A percentile compares a stretch with the other conserved stretches of the same genome.
These are phyloP conservation scores for Cryptus viduatorius DNA, from an alignment of 2,888 invertebrate species.

Conservation along the genomic window DNA sequence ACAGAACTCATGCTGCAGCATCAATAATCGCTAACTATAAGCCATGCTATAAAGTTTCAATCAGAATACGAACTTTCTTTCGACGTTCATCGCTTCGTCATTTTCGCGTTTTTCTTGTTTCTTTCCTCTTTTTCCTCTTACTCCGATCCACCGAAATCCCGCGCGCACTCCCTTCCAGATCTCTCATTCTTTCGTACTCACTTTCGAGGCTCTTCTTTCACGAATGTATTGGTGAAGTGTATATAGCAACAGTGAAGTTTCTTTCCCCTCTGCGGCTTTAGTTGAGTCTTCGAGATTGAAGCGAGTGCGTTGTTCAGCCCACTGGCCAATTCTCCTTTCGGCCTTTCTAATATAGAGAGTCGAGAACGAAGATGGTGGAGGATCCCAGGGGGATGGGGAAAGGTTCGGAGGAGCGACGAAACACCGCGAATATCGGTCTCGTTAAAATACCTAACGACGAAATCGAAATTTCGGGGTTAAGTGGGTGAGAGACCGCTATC, in stretches of 20 bases:
- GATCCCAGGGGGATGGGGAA: too few species aligned
- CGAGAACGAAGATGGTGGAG: conserved; percentile 1
- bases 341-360: conserved; percentile 67
- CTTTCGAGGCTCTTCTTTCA: conserved; percentile 7
- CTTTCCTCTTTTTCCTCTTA: conserved; percentile 7
- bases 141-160: conserved; percentile 8
- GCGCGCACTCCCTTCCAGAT: not conserved
- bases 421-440: conserved; percentile 82
- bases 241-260: conserved; percentile 30
- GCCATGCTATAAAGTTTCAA: conserved; percentile 20
- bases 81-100: conserved; percentile 33
- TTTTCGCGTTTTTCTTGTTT: conserved; percentile 7
- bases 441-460: conserved; percentile 84
- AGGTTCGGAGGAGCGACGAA: conserved; percentile 61
- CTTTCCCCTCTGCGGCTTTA: conserved; percentile 26
- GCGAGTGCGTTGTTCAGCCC: conserved; percentile 50
- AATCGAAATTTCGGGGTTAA: conserved; percentile 84
- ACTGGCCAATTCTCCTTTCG: conserved; percentile 65
- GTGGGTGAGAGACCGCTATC: conserved; percentile 70
- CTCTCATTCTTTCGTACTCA: conserved; percentile 3
- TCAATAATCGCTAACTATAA: conserved; percentile 40
- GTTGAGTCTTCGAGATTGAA: conserved; percentile 42
- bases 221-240: conserved; percentile 13
- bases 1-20: conserved; percentile 40
- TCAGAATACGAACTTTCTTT: conserved; percentile 27